Evolutionary conservation across 1,140 invertebrate species (phyloP).

Genomic region (Bombus sylvicola): DNA sequence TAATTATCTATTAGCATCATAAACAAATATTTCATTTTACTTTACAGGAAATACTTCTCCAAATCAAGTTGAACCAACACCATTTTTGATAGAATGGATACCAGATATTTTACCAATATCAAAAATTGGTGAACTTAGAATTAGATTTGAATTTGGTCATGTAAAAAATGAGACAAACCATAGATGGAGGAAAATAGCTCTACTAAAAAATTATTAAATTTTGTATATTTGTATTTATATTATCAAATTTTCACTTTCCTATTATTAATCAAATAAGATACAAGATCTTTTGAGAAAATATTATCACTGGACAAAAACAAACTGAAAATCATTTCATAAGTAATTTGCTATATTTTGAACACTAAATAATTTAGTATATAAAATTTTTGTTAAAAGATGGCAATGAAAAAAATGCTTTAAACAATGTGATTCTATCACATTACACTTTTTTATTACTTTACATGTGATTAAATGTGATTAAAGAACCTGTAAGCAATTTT

Average conservation of each 20-base stretch:
- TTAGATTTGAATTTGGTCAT: conserved; percentile 87
- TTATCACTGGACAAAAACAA: neutral
- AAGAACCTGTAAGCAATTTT: neutral
- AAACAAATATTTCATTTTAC: neutral
- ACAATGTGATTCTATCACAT: too few species aligned
- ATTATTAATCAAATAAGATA: conserved; percentile 21
- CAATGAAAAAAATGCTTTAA: neutral
- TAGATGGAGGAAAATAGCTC: conserved; percentile 69
- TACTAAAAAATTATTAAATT: conserved; percentile 70
- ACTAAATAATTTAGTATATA: conserved; percentile 1
- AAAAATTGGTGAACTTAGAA: conserved; percentile 87
- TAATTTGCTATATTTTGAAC: conserved; percentile 22
- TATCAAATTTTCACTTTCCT: conserved; percentile 51
- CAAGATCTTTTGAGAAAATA: neutral
- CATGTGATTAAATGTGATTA: neutral
- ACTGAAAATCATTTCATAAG: neutral
- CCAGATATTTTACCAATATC: conserved; percentile 88
- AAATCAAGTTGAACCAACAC: conserved; percentile 86
- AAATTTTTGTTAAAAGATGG: neutral
- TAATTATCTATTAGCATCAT: too few species aligned
- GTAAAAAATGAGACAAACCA: conserved; percentile 74
- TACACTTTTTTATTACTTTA: neutral
- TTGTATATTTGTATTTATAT: conserved; percentile 27
- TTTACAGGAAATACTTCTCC: conserved; percentile 84
- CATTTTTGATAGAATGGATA: conserved; percentile 91